Evolutionary conservation across 2,888 invertebrate species (phyloP), one percentile per base, ranked within the genome.

Genomic region (Galerucella calmariensis): DNA sequence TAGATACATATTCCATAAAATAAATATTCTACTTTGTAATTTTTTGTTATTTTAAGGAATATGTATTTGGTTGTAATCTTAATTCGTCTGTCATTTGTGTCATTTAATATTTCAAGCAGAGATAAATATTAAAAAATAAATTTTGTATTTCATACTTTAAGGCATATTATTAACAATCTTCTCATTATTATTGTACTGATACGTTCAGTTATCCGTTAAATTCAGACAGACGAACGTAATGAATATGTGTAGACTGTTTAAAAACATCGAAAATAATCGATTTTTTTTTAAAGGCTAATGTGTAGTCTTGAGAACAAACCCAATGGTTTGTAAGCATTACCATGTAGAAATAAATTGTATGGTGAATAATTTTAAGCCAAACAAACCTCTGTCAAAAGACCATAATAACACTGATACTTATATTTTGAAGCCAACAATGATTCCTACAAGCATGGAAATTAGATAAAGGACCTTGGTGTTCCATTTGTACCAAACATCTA

Each of bases 101-200:
- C 35, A 41, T 41, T 41, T 41, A 5, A 5, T 6, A 35, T 35
- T 35, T 35, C 6, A 35, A 35, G 35, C 5, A 27, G 4, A 27
- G 27, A 27, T 27, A 27, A 27, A 48, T 48, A 12, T 14, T 48
- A 4, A 48, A 48, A 48, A 48, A 48, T 11, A 46, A 11, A 2
- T 46, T 46, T 46, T 46, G 46, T 46, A 4, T 11, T 14, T n/a
- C 16, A 56, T 9, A 16, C 16, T 53, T 53, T 10, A 56, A 56
- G 56, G 56, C n/a, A 10, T 56, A 16, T 56, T 16, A 53, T 53
- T 51, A 2, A 6, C n/a, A n/a, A 51, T n/a, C 51, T 8, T 56
- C 16, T 56, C 10, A 56, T 56, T 56, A 56, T 53, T 53, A 16
- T 56, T 56, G 56, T 51, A 51, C 51, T 51, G n/a, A n/a, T 51